Conservation (phyloP, 2,797 vertebrate genomes). For the Danio choprae region DNA sequence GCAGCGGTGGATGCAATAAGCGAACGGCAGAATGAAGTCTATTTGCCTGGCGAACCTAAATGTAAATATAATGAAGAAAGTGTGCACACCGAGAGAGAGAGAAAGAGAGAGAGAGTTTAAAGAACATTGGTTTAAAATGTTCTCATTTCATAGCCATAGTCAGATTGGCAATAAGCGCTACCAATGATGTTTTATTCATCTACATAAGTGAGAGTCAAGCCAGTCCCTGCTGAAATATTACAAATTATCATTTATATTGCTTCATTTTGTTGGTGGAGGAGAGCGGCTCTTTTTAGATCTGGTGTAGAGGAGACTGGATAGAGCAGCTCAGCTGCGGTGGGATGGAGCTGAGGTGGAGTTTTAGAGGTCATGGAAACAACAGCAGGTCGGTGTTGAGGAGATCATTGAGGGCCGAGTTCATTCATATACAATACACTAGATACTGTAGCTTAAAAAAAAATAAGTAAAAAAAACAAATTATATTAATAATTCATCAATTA, state of each 20-base stretch:
- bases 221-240: constrained; percentile 56
- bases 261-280: constrained; percentile 33
- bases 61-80: constrained; percentile 47
- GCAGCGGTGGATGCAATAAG: constrained; percentile 22
- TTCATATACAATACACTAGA: neutral
- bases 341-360: constrained; percentile 11
- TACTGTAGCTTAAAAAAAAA: neutral
- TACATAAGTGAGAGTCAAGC: constrained; percentile 41
- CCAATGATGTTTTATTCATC: constrained; percentile 59
- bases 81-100: constrained; percentile 2
- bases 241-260: constrained; percentile 57
- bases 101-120: constrained; percentile 27
- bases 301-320: constrained; percentile 20
- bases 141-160: constrained; percentile 42
- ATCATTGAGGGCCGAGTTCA: neutral
- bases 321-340: constrained; percentile 1
- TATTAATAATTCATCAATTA: neutral
- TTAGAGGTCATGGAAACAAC: constrained; percentile 27
- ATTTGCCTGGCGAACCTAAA: constrained; percentile 31
- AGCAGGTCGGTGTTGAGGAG: neutral
- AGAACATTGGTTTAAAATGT: constrained; percentile 44
- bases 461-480: too few species aligned
- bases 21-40: constrained; percentile 30
- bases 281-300: constrained; percentile 36
- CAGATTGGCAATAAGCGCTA: constrained; percentile 44